A percentile compares a stretch with the other conserved stretches of the same genome.
Conservation (phyloP, 2,888 invertebrate genomes). For the Himalopsyche tibetana region DNA sequence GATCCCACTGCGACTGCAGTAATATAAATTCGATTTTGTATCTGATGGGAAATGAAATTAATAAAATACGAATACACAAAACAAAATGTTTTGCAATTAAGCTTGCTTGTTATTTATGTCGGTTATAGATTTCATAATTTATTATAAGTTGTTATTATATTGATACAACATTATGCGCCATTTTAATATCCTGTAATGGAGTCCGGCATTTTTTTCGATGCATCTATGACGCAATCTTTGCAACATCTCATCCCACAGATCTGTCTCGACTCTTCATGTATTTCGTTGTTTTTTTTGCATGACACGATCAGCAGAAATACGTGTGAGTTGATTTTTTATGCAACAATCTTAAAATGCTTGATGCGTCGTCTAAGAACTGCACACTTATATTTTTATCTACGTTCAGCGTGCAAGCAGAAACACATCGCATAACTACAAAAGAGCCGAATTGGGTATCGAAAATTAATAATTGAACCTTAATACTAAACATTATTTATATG, state of each 20-base stretch:
- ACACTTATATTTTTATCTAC: slow-evolving; percentile 34
- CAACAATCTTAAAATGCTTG: slow-evolving; percentile 25
- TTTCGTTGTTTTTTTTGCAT: slow-evolving; percentile 9
- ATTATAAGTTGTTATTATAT: slow-evolving; percentile 6
- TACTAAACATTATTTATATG: too few species aligned
- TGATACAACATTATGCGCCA: neutral
- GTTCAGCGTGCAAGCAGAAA: slow-evolving; percentile 28
- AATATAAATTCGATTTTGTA: too few species aligned
- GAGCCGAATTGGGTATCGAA: neutral
- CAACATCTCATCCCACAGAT: slow-evolving; percentile 34
- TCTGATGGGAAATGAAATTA: too few species aligned
- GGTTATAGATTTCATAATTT: slow-evolving; percentile 3
- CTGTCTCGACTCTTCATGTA: slow-evolving; percentile 11
- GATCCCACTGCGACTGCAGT: too few species aligned
- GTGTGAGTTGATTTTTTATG: slow-evolving; percentile 21
- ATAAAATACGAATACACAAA: neutral
- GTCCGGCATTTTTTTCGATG: slow-evolving; percentile 9
- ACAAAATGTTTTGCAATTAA: slow-evolving; percentile 15
- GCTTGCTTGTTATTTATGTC: slow-evolving; percentile 18
- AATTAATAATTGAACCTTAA: too few species aligned
- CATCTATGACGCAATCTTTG: slow-evolving; percentile 31
- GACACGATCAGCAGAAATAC: slow-evolving; percentile 16
- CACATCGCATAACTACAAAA: slow-evolving; percentile 4
- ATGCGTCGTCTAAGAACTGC: slow-evolving; percentile 26
- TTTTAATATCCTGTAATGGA: slow-evolving; percentile 31